Conservation (phyloP, 2,797 vertebrate species). For the Scleropages formosus region DNA sequence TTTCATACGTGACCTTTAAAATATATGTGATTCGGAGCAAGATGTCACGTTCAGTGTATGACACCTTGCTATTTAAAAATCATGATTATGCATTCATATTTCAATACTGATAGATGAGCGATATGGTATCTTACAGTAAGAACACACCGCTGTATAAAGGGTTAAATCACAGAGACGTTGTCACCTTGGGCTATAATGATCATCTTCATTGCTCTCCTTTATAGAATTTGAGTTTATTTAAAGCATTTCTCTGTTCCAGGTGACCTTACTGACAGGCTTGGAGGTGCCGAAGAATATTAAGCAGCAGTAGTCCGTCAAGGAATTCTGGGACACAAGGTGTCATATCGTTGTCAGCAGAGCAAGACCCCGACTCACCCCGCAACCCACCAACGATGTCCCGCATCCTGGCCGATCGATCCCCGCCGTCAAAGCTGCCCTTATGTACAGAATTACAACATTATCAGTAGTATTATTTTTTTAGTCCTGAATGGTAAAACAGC, state of each 20-base stretch:
- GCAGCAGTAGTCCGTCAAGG: slow-evolving; percentile 51
- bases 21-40: too few species aligned
- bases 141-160: too few species aligned
- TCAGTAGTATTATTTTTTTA: slow-evolving; percentile 27
- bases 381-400: not conserved
- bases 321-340: slow-evolving; percentile 26
- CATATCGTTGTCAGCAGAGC: slow-evolving; percentile 21
- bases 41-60: too few species aligned
- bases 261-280: slow-evolving; percentile 88
- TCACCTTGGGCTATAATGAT: too few species aligned
- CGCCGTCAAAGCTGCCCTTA: slow-evolving; percentile 25
- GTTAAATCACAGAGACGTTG: too few species aligned
- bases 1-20: too few species aligned
- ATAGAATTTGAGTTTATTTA: not conserved
- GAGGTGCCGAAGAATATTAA: slow-evolving; percentile 82
- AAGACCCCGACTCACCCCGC: not conserved
- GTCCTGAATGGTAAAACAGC: slow-evolving; percentile 22
- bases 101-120: too few species aligned
- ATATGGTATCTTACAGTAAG: too few species aligned
- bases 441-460: slow-evolving; percentile 31
- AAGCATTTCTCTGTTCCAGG: slow-evolving; percentile 66
- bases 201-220: too few species aligned
- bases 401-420: slow-evolving; percentile 28
- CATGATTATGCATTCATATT: too few species aligned
- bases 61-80: too few species aligned